Conservation (phyloP, 2,113 vertebrate species). For the Nyctibius bracteatus region DNA sequence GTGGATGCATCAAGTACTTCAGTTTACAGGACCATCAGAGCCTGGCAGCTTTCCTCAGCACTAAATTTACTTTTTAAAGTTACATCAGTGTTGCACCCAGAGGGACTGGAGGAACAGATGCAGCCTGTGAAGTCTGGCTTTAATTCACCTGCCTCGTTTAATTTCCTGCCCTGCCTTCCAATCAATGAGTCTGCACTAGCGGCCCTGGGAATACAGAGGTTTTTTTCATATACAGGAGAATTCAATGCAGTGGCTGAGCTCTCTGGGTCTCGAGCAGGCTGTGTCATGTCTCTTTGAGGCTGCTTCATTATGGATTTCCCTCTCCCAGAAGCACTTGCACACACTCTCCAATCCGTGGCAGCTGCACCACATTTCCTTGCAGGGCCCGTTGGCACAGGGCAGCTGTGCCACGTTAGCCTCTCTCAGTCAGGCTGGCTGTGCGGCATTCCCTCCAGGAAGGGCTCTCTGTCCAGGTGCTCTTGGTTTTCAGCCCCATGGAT, state of each 20-base stretch:
- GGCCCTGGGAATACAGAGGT: neutral
- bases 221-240: neutral
- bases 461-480: neutral
- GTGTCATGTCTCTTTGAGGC: neutral
- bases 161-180: conserved; percentile 43
- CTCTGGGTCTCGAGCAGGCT: neutral
- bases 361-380: neutral
- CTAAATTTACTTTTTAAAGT: neutral
- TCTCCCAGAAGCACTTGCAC: neutral
- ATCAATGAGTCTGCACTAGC: neutral
- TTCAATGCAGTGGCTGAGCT: neutral
- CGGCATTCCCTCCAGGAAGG: neutral
- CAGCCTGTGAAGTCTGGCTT: conserved; percentile 35
- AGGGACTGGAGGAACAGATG: conserved; percentile 29
- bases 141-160: conserved; percentile 33
- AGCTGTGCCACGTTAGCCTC: neutral
- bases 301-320: neutral
- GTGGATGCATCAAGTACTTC: neutral
- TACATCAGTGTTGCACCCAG: neutral
- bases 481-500: neutral
- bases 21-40: neutral
- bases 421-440: neutral
- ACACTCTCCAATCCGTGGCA: neutral
- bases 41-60: neutral
- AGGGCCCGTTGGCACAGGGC: neutral